Base-by-base conservation (phyloP, 1,140 invertebrate genomes). In the Teleopsis dalmanni region DNA sequence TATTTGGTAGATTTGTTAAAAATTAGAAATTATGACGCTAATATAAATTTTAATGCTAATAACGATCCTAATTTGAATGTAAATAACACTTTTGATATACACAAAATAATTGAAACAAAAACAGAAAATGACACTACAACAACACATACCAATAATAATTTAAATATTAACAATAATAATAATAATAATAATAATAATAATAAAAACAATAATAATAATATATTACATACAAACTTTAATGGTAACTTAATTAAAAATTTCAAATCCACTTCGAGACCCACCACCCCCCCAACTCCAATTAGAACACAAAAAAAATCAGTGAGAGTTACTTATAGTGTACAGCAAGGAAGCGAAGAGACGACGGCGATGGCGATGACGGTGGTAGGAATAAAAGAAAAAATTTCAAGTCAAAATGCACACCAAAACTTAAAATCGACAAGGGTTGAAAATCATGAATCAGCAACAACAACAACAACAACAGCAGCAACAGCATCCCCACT, bases 21-120 rank as follows among this genome's bases (percentile, higher is more conserved):
- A 25, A 49, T 37, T 56, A 27, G 18, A 9, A 26, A 26, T 29
- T 18, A 43, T 25, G 6, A 26, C 8, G 16, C 46, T 37, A n/a
- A 31, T 31, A 9, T 31, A 31, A 37, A 7, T 19, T 31, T 38
- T 36, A 38, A 36, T 55, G 53, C 56, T 51, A 56, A 48, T 62
- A 37, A 7, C 8, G 16, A 37, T 14, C 7, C 14, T 37, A 37
- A 37, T 14, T 9, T 9, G 7, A 14, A 37, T 37, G 60, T 63
- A 63, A 58, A 63, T 62, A 65, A 65, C 53, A 47, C 55, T 38
- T 38, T 53, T 43, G 42, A 37, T 47, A 51, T 26, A 38, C 23
- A 34, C 44, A 47, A 35, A 26, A 47, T 29, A 55, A 29, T 37
- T 36, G 23, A 36, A 36, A 22, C 18, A 37, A 47, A 19, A 21